Conservation (phyloP, 2,888 invertebrate genomes). For the Drosophila ochracea region DNA sequence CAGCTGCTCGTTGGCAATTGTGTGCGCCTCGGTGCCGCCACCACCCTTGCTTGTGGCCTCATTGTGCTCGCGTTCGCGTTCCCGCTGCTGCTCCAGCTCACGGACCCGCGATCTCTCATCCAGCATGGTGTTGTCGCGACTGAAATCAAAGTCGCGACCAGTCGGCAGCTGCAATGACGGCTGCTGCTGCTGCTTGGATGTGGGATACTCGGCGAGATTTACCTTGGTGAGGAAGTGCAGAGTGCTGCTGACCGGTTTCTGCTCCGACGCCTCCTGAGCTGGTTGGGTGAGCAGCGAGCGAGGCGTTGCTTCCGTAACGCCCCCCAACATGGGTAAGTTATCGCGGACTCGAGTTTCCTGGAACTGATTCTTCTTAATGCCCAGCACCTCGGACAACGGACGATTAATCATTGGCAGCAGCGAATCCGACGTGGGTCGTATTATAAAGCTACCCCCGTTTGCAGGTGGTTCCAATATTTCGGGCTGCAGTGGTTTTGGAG, state of each 20-base stretch:
- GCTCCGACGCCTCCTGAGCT: conserved; percentile 25
- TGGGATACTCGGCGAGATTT: conserved; percentile 83
- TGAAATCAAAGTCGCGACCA: conserved; percentile 84
- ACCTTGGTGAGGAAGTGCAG: conserved; percentile 83
- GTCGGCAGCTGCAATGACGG: conserved; percentile 54
- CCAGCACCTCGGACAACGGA: conserved; percentile 85
- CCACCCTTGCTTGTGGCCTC: conserved; percentile 61
- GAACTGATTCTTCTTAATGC: conserved; percentile 85
- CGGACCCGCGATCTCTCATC: conserved; percentile 82
- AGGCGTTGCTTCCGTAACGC: conserved; percentile 65
- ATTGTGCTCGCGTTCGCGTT: conserved; percentile 65
- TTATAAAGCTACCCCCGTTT: conserved; percentile 75
- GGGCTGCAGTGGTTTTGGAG: conserved; percentile 54
- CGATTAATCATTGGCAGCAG: conserved; percentile 85
- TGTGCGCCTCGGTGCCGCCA: conserved; percentile 66
- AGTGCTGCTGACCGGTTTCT: conserved; percentile 42
- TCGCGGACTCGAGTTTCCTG: conserved; percentile 85
- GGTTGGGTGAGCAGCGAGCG: conserved; percentile 58
- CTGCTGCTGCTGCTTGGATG: conserved; percentile 70
- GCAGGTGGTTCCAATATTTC: conserved; percentile 64
- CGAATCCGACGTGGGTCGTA: conserved; percentile 82
- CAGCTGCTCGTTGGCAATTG: conserved; percentile 83
- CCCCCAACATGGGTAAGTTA: conserved; percentile 66
- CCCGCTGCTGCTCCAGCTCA: conserved; percentile 70
- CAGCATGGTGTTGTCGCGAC: conserved; percentile 83